Evolutionary conservation across 2,888 invertebrate genomes (phyloP), one percentile per base, ranked within the genome.

Genomic region (Trilocha varians): DNA sequence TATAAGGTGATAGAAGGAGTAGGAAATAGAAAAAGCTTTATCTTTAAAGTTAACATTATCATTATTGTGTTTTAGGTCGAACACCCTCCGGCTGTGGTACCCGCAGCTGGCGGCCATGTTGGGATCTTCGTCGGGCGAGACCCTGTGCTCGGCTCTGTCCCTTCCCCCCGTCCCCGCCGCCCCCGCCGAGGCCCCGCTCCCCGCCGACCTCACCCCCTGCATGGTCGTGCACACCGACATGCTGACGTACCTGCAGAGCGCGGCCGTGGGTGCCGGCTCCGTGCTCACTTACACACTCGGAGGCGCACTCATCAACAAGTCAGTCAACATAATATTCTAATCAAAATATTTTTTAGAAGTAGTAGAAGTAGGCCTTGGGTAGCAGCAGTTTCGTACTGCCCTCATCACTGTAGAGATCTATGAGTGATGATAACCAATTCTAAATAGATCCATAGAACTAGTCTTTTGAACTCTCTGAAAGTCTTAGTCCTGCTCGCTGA

Each of bases 41-140:
- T 32, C 9, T 2, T 11, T 17, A 17, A 3, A n/a, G 18, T 3
- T 13, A 16, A 13, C 14, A 3, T 3, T 9, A 25, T 8, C 14
- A 2, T 13, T 25, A 50, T 64, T 37, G 34, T 41, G 36, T 60
- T 70, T 13, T 71, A 92, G 93, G 16, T 82, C 92, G 50, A 95
- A 95, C 62, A 94, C 95, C 0, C 80, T 96, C 33, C 91, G 95
- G 13, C 87, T 96, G 25, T 96, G 96, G 95, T 88, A 95, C 52
- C 96, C 96, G 0, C 94, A 95, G 65, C 83, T 96, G 13, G 95
- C 95, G 51, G 90, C 92, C 41, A 91, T 92, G 67, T 90, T 92
- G 36, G 65, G 72, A 5, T 60, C 73, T 0, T 63, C 64, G 32
- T 50, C 65, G 9, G 65, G 59, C 32, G 64, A 64, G 25, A 67